Evolutionary conservation across 1,140 invertebrate genomes (phyloP), one percentile per base, ranked within the genome.

Genomic region (Tigriopus japonicus): DNA sequence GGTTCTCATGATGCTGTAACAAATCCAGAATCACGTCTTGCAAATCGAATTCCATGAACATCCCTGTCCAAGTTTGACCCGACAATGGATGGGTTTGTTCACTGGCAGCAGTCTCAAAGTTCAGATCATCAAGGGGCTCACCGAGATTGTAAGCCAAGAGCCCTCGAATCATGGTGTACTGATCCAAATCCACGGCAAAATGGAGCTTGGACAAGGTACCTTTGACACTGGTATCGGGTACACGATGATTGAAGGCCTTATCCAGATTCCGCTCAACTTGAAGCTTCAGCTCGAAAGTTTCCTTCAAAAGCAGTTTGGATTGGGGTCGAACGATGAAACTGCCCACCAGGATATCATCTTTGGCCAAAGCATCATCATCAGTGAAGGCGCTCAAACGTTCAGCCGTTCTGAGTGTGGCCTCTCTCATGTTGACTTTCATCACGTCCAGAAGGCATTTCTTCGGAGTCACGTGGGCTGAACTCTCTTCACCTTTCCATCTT

Each of bases 61-160:
- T 81, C 35, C 78, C 76, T 9, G 80, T 85, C 82, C 86, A 91
- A 42, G 73, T 67, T 28, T 41, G 17, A 1, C 40, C 55, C 1
- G 28, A 17, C 14, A 28, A 42, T 62, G 24, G n/a, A 42, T 35
- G 42, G 52, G 15, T 28, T 19, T 52, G n/a, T 63, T 69, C 13
- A 56, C 60, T 53, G 14, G 41, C 19, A 1, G 7, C 23, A 6
- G 15, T 21, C 42, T 53, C 35, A 15, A 49, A 49, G 28, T 58
- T 42, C 12, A 66, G 45, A 21, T 64, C 58, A n/a, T 64, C 84
- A 13, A 93, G 73, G 62, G 80, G 79, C 71, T 98, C 93, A 14
- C 89, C 91, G 45, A 98, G 80, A 74, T 98, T 98, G 69, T 89
- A 85, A 0, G 81, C 79, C 0, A 98, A 73, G 19, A 98, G 74